These are phyloP conservation scores for Leptobrachium leishanense DNA, from an alignment of 2,113 vertebrate genomes.

Conservation along the genomic window DNA sequence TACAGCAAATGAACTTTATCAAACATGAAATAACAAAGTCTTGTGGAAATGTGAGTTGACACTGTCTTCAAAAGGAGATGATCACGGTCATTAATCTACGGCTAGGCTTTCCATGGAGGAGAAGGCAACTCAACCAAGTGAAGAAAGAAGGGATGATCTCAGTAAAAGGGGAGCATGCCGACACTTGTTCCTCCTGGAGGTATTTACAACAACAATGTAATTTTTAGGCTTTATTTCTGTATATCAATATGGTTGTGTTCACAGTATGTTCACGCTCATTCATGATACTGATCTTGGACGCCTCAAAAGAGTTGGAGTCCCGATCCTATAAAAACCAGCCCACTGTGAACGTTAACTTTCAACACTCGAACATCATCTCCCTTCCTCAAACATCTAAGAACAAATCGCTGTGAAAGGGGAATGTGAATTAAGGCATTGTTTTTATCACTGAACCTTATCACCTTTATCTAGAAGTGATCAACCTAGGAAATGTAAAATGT, in stretches of 20 bases:
- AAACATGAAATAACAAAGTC: slow-evolving; percentile 34
- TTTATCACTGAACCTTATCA: too few relatives aligned
- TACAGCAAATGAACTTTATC: slow-evolving; percentile 39
- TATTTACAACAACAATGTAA: slow-evolving; percentile 23
- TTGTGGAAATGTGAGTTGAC: slow-evolving; percentile 21
- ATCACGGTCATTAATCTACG: slow-evolving; percentile 32
- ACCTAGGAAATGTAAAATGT: too few relatives aligned
- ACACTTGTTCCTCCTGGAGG: slow-evolving; percentile 27
- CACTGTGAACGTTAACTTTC: slow-evolving; percentile 33
- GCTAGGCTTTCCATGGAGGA: slow-evolving; percentile 32
- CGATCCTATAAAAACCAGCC: slow-evolving; percentile 14
- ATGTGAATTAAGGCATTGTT: background rate
- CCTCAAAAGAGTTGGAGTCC: slow-evolving; percentile 29
- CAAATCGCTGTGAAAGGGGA: background rate
- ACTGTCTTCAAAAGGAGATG: slow-evolving; percentile 32
- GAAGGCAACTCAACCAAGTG: slow-evolving; percentile 29
- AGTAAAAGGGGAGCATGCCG: slow-evolving; percentile 7
- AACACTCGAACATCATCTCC: slow-evolving; percentile 16
- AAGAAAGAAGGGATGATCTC: slow-evolving; percentile 38
- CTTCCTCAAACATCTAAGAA: slow-evolving; percentile 17
- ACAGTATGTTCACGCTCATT: slow-evolving; percentile 14
- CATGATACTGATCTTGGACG: slow-evolving; percentile 32
- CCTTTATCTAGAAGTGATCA: too few relatives aligned
- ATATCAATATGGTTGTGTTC: slow-evolving; percentile 3
- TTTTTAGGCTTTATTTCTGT: slow-evolving; percentile 2